Evolutionary conservation across 2,113 vertebrate genomes (phyloP), one percentile per base, ranked within the genome.

Genomic region (Trematomus loennbergii): DNA sequence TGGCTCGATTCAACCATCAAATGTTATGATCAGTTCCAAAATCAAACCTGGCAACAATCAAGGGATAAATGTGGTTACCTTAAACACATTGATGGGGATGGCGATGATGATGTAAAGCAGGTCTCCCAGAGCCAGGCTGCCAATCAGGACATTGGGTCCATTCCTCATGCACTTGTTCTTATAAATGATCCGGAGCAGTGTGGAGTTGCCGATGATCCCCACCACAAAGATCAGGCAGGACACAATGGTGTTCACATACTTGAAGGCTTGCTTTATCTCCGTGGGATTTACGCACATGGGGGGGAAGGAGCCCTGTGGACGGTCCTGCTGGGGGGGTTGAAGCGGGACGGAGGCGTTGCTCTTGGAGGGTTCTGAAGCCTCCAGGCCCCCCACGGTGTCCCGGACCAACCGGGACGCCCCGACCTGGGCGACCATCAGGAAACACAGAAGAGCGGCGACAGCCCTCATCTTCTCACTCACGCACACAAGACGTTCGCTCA

Each of bases 141-240:
- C 97, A 0, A 98, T 98, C 60, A 98, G 95, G 10, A 97, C 96
- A 0, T 98, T 98, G 1, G 97, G 97, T 11, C 97, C 96, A 0
- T 97, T 98, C 85, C 97, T 96, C 97, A 98, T 97, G 71, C 97
- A 97, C 92, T 98, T 97, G 92, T 97, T 98, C 91, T 97, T 97
- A 87, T 97, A 97, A 71, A 98, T 97, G 90, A 98, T 98, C 88
- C 96, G 92, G 65, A 98, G 94, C 71, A 98, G 95, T 0, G 97
- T 96, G 1, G 96, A 96, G 89, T 98, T 98, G 25, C 97, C 97
- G 0, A 97, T 93, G 90, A 98, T 97, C 1, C 97, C 97, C 46
- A 97, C 96, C 1, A 97, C 67, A 67, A 98, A 98, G 88, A 98
- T 98, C 66, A 95, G 75, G 81, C 97, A 97, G 87, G 96, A 97